Conservation (phyloP, 2,888 invertebrate species). For the Isotomurus palustris region DNA sequence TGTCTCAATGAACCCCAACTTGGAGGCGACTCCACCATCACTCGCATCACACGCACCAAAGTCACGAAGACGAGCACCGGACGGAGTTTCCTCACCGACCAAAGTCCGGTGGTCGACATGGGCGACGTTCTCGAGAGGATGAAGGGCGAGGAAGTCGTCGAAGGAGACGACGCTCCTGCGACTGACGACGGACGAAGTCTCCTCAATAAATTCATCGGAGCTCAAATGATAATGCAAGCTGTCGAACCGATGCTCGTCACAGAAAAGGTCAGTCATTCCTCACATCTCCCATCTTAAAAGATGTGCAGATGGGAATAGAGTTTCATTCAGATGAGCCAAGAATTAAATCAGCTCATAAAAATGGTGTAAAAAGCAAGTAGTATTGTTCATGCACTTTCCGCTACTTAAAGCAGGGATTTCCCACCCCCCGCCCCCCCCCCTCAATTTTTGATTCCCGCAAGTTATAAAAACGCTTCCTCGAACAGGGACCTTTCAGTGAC, state of each 20-base stretch:
- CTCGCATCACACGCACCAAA: not conserved
- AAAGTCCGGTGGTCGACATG: constrained; percentile 65
- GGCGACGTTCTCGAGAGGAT: constrained; percentile 72
- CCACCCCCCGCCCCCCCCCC: too few relatives aligned
- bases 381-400: too few relatives aligned
- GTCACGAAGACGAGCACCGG: not conserved
- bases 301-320: too few relatives aligned
- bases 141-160: constrained; percentile 69
- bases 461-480: too few relatives aligned
- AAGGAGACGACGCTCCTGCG: constrained; percentile 35
- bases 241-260: constrained; percentile 58
- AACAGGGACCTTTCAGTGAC: too few relatives aligned
- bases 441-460: too few relatives aligned
- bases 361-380: too few relatives aligned
- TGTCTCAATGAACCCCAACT: not conserved
- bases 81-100: constrained; percentile 66
- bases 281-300: too few relatives aligned
- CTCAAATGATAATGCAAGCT: constrained; percentile 72
- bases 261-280: constrained; percentile 26
- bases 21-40: not conserved
- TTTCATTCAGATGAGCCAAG: too few relatives aligned
- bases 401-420: too few relatives aligned
- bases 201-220: constrained; percentile 77
- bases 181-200: constrained; percentile 56
- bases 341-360: too few relatives aligned